These are phyloP conservation scores for Eupithecia dodoneata DNA, from an alignment of 2,888 invertebrate species.

Conservation along the genomic window DNA sequence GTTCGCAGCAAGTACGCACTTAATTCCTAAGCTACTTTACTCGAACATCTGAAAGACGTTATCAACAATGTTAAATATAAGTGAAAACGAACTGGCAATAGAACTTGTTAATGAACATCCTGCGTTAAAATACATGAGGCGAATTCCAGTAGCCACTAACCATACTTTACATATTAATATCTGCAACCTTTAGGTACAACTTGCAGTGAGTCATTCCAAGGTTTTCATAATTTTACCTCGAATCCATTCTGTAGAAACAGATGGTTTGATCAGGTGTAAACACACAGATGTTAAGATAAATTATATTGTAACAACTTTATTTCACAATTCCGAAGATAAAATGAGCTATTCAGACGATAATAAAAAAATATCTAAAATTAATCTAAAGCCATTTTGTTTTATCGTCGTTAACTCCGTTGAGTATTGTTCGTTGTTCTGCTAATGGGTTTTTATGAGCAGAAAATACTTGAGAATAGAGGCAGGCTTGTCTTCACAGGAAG, in stretches of 20 bases:
- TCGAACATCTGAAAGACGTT: constrained; percentile 63
- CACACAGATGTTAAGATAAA: constrained; percentile 45
- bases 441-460: constrained; percentile 29
- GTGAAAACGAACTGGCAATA: constrained; percentile 45
- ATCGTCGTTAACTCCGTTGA: constrained; percentile 18
- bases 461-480: constrained; percentile 16
- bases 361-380: constrained; percentile 45
- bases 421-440: constrained; percentile 35
- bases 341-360: constrained; percentile 38
- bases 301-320: constrained; percentile 37
- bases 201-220: constrained; percentile 20
- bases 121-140: constrained; percentile 26
- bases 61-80: constrained; percentile 49
- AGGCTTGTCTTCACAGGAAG: constrained; percentile 37
- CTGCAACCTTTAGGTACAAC: constrained; percentile 15
- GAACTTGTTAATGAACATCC: constrained; percentile 35
- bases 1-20: neutral
- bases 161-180: constrained; percentile 25
- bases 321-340: constrained; percentile 34
- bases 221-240: constrained; percentile 22
- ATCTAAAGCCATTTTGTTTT: constrained; percentile 38
- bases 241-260: constrained; percentile 37
- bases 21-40: neutral
- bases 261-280: constrained; percentile 25
- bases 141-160: constrained; percentile 14